Base-by-base conservation (phyloP, 2,797 vertebrate genomes). In the Dendrocincla fuliginosa region DNA sequence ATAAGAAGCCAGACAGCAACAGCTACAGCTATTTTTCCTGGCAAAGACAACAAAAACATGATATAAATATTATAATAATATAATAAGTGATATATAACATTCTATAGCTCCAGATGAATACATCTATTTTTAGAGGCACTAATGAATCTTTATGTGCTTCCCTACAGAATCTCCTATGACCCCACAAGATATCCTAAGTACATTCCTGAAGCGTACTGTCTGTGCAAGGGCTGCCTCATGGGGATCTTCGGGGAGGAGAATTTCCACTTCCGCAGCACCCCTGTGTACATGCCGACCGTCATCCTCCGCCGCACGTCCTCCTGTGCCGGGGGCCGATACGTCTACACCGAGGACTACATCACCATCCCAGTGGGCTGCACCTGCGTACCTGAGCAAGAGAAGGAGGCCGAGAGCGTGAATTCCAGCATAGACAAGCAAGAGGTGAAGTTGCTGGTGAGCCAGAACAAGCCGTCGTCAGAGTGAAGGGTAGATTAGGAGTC, bases 161-260 rank as follows among this genome's bases (percentile, higher is more conserved):
- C 65, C 85, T 46, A 7, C 81, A 99, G 99, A 95, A 98, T 99
- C 76, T 98, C 98, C 0, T 99, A 99, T 13, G 98, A 99, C 89
- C 98, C 98, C 0, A 90, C 96, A 27, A 96, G 99, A 56, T 99
- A 98, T 32, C 99, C 99, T 4, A 98, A 98, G 42, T 98, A 98
- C 96, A 98, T 99, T 87, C 99, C 99, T 0, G 99, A 99, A 94
- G 99, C 99, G 2, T 99, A 99, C 96, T 99, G 99, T 70, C 98
- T 99, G 96, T 99, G 99, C 96, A 98, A 98, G 28, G 99, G 99
- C 95, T 99, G 99, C 94, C 98, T 99, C 95, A 97, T 97, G 1
- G 98, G 99, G 8, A 94, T 98, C 1, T 94, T 90, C 0, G 98
- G 99, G 0, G 97, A 98, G 95, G 99, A 99, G 97, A 99, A 98